Percentiles rank a stretch among this genome's conserved stretches.
phyloP scores from a whole-genome alignment of 2,113 vertebrate species.

The Cichladusa arquata region DNA sequence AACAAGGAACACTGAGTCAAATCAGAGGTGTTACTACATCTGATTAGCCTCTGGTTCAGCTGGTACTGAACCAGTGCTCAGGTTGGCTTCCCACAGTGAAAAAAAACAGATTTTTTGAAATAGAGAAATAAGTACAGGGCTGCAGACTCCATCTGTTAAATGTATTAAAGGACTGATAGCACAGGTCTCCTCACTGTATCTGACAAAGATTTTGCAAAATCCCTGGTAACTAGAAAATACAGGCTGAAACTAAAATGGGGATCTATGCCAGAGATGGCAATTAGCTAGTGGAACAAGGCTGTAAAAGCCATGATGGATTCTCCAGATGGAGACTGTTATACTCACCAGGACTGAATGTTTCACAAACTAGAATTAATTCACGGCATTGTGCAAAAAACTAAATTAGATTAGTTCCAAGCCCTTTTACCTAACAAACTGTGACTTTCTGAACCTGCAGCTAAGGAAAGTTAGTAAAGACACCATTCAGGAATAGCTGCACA shows the following conservation, averaged over 20 bases:
- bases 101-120: not conserved
- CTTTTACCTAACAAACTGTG: not conserved
- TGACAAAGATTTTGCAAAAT: constrained; percentile 8
- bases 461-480: not conserved
- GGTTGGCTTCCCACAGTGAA: not conserved
- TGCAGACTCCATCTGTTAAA: not conserved
- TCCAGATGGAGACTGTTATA: not conserved
- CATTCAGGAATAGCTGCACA: not conserved
- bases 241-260: not conserved
- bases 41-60: not conserved
- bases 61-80: not conserved
- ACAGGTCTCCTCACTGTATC: not conserved
- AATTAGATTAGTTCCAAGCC: not conserved
- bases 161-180: not conserved
- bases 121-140: not conserved
- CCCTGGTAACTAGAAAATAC: constrained; percentile 5
- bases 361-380: not conserved
- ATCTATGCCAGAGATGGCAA: not conserved
- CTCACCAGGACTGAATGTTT: not conserved
- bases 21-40: not conserved
- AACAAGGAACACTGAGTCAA: not conserved
- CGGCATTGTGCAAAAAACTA: not conserved
- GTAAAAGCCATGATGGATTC: not conserved
- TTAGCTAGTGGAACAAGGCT: constrained; percentile 41
- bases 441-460: not conserved